Evolutionary conservation across 1,140 invertebrate species (phyloP).

Genomic region (Pogonus chalceus): DNA sequence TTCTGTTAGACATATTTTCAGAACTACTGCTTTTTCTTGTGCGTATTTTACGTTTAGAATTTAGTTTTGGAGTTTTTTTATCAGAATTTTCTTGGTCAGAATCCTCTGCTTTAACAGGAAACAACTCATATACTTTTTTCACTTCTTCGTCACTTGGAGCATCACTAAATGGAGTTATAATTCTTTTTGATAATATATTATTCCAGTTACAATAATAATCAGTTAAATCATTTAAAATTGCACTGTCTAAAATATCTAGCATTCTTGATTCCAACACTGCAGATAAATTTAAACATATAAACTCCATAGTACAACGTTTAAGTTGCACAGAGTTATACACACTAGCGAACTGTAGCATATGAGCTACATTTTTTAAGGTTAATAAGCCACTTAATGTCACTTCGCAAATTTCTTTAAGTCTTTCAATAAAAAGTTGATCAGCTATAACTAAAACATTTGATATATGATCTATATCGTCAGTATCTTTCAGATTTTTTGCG

Average conservation of each 20-base stretch:
- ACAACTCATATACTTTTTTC: conserved; percentile 35
- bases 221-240: conserved; percentile 47
- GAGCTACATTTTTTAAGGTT: conserved; percentile 56
- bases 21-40: conserved; percentile 20
- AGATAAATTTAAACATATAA: conserved; percentile 55
- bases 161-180: conserved; percentile 52
- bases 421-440: conserved; percentile 55
- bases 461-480: conserved; percentile 47
- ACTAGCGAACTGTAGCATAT: conserved; percentile 56
- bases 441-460: conserved; percentile 57
- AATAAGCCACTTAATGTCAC: conserved; percentile 46
- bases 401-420: conserved; percentile 59
- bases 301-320: conserved; percentile 57
- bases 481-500: conserved; percentile 40
- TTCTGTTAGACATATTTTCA: conserved; percentile 14
- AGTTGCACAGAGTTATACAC: conserved; percentile 56
- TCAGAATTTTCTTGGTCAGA: conserved; percentile 29
- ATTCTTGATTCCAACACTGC: conserved; percentile 53
- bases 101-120: conserved; percentile 34
- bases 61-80: conserved; percentile 33
- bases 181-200: conserved; percentile 38
- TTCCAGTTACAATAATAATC: conserved; percentile 47
- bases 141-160: conserved; percentile 44
- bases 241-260: conserved; percentile 46
- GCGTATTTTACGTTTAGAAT: conserved; percentile 36